phyloP scores from a whole-genome alignment of 2,113 vertebrate genomes.

The Anolis carolinensis region DNA sequence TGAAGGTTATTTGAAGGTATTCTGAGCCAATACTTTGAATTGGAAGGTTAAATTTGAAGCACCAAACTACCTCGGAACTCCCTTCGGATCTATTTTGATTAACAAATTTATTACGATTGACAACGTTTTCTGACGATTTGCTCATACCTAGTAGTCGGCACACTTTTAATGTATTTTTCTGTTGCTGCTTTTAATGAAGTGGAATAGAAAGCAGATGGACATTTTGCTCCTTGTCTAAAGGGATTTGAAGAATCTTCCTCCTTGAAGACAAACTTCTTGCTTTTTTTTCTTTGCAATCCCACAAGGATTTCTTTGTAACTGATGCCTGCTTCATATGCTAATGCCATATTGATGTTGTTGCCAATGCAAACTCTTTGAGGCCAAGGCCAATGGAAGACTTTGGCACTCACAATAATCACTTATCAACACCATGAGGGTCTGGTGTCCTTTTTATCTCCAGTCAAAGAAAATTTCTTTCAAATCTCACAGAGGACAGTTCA shows the following conservation, averaged over 20 bases:
- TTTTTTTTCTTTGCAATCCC: not conserved
- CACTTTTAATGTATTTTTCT: not conserved
- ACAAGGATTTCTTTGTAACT: not conserved
- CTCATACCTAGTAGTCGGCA: not conserved
- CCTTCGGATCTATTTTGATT: too few species aligned
- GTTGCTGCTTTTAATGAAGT: not conserved
- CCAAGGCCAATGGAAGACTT: not conserved
- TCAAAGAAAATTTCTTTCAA: not conserved
- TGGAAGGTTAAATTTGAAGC: too few species aligned
- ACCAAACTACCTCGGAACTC: too few species aligned
- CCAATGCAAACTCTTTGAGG: conserved; percentile 15
- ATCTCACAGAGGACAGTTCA: not conserved
- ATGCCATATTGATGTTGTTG: not conserved
- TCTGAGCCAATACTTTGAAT: too few species aligned
- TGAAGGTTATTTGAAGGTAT: too few species aligned
- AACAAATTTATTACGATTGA: too few species aligned
- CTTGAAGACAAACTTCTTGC: not conserved
- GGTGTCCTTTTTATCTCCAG: not conserved
- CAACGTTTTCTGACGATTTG: too few species aligned
- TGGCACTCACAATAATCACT: not conserved
- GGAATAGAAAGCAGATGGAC: not conserved
- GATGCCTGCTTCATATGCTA: not conserved
- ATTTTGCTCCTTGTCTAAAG: not conserved
- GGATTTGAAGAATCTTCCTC: not conserved
- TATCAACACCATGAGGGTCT: not conserved